A percentile compares a stretch with the other conserved stretches of the same genome.
Evolutionary conservation across 2,888 invertebrate species (phyloP).

Genomic region (Agonopterix subpropinquella): DNA sequence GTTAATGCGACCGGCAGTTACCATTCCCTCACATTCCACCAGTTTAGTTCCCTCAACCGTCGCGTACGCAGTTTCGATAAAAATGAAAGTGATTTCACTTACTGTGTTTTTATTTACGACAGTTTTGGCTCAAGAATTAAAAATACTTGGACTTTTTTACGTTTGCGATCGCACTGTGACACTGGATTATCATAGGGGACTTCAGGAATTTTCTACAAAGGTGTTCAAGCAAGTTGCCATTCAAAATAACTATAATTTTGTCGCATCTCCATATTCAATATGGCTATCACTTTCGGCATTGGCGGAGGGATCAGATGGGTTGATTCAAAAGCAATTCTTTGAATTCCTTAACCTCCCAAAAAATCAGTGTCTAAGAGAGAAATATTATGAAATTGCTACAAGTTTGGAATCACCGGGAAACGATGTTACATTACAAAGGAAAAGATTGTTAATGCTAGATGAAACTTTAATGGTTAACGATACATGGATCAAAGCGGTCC

Average conservation of each 20-base stretch:
- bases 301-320: conserved; percentile 23
- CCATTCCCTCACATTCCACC: too few relatives aligned
- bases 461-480: conserved; percentile 12
- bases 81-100: background rate
- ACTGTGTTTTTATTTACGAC: background rate
- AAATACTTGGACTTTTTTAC: conserved; percentile 1
- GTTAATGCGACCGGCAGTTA: too few relatives aligned
- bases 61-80: background rate
- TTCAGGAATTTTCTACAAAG: conserved; percentile 11
- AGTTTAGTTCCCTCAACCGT: too few relatives aligned
- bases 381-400: conserved; percentile 23
- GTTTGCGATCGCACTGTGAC: conserved; percentile 7
- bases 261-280: conserved; percentile 22
- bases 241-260: conserved; percentile 16
- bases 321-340: conserved; percentile 15
- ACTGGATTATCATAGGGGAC: conserved; percentile 5
- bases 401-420: conserved; percentile 17
- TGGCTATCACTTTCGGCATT: conserved; percentile 28
- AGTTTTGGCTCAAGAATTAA: background rate
- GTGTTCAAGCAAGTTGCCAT: conserved; percentile 11
- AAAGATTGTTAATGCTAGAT: conserved; percentile 18
- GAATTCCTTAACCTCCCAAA: conserved; percentile 19
- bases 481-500: conserved; percentile 13
- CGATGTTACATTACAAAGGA: conserved; percentile 18
- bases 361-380: conserved; percentile 18